Evolutionary conservation across 2,797 vertebrate species (phyloP).

Genomic region (Sebastes itinus): DNA sequence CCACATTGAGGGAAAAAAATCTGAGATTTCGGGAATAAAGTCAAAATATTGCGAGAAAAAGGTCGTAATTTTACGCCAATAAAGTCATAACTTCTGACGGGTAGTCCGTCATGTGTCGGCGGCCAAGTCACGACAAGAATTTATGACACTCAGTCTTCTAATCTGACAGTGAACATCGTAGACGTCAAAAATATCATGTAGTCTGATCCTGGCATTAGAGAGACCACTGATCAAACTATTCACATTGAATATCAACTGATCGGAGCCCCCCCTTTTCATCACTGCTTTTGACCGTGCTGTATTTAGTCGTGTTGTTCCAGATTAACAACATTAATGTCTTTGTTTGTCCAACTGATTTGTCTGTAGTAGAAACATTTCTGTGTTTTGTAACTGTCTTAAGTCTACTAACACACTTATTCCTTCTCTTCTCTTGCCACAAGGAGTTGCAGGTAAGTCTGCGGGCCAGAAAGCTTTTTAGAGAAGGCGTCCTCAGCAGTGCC

Average conservation of each 20-base stretch:
- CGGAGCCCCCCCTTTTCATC: not conserved
- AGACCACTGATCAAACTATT: not conserved
- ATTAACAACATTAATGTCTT: not conserved
- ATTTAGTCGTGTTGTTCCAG: not conserved
- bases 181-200: too few relatives aligned
- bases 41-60: too few relatives aligned
- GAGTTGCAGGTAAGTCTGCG: slow-evolving; percentile 98
- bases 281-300: not conserved
- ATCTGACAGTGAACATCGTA: too few relatives aligned
- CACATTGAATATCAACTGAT: not conserved
- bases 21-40: too few relatives aligned
- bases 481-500: slow-evolving; percentile 1
- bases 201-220: too few relatives aligned
- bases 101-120: too few relatives aligned
- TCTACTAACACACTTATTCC: slow-evolving; percentile 91
- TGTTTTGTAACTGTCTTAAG: slow-evolving; percentile 69
- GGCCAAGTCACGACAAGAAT: too few relatives aligned
- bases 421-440: slow-evolving; percentile 98
- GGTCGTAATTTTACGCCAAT: too few relatives aligned
- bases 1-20: too few relatives aligned
- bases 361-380: slow-evolving; percentile 10
- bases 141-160: too few relatives aligned
- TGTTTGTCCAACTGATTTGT: slow-evolving; percentile 10
- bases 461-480: slow-evolving; percentile 29
- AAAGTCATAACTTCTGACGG: too few relatives aligned